Conservation (phyloP, 1,140 invertebrate species). For the Drosophila subobscura region DNA sequence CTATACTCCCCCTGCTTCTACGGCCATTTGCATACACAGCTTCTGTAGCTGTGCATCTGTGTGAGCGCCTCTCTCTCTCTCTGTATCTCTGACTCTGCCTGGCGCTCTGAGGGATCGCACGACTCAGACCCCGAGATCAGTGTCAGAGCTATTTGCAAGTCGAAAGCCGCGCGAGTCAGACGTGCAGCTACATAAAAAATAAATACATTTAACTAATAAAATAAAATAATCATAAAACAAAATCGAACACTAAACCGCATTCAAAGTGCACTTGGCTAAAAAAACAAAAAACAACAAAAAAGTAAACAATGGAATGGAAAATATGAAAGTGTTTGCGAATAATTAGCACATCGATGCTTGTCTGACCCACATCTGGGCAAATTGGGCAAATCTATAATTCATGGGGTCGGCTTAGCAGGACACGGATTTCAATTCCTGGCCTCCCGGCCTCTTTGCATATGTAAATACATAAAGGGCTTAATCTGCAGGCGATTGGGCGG, state of each 20-base stretch:
- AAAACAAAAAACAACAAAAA: conserved; percentile 19
- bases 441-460: conserved; percentile 29
- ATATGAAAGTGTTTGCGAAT: conserved; percentile 27
- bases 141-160: conserved; percentile 68
- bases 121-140: conserved; percentile 32
- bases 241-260: too few species aligned
- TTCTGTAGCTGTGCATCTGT: conserved; percentile 14
- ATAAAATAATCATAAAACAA: not conserved
- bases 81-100: conserved; percentile 40
- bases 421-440: not conserved
- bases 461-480: conserved; percentile 33
- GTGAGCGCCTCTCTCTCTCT: conserved; percentile 4
- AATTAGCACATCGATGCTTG: conserved; percentile 28
- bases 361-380: conserved; percentile 26
- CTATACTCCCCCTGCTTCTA: conserved; percentile 16
- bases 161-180: conserved; percentile 58
- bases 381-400: conserved; percentile 55
- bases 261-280: conserved; percentile 63
- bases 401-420: conserved; percentile 25
- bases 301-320: conserved; percentile 27
- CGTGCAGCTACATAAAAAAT: conserved; percentile 45
- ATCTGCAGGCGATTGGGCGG: conserved; percentile 34
- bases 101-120: conserved; percentile 43
- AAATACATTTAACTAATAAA: conserved; percentile 10
- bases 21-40: not conserved